Evolutionary conservation across 2,888 invertebrate species (phyloP).

Genomic region (Drosophila hamatofila): DNA sequence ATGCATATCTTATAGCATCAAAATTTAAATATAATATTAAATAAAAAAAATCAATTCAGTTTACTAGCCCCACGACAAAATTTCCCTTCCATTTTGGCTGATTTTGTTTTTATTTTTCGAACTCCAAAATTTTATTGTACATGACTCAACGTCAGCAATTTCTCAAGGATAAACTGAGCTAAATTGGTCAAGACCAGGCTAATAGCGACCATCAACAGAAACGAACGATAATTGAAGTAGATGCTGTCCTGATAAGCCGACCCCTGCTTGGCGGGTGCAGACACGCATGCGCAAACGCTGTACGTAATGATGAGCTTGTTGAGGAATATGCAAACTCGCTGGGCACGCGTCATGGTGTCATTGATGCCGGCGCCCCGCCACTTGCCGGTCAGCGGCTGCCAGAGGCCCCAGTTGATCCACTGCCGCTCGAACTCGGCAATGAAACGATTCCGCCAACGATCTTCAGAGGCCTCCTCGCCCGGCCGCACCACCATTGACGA

Average conservation of each 20-base stretch:
- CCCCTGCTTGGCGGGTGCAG: constrained; percentile 21
- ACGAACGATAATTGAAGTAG: neutral
- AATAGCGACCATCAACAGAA: neutral
- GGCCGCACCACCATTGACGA: constrained; percentile 30
- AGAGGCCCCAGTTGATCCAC: constrained; percentile 61
- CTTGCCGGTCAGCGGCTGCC: constrained; percentile 60
- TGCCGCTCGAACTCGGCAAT: constrained; percentile 12
- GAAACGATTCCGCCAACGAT: constrained; percentile 22
- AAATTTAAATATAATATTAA: neutral
- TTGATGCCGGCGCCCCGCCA: constrained; percentile 45
- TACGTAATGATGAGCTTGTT: constrained; percentile 41
- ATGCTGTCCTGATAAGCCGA: constrained; percentile 1
- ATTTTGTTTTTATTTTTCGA: neutral
- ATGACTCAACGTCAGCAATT: neutral
- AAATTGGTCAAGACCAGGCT: constrained; percentile 28
- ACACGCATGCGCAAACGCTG: constrained; percentile 13
- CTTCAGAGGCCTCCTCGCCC: constrained; percentile 19
- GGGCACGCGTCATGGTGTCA: constrained; percentile 51
- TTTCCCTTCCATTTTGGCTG: too few species aligned
- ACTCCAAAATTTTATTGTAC: neutral
- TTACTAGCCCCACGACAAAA: neutral
- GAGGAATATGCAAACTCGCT: constrained; percentile 53
- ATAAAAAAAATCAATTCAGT: neutral
- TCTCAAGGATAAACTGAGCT: constrained; percentile 29
- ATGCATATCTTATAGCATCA: too few species aligned